A percentile compares a stretch with the other conserved stretches of the same genome.
These are phyloP conservation scores for Matsumyia berberina DNA, from an alignment of 2,888 invertebrate species.

Conservation along the genomic window DNA sequence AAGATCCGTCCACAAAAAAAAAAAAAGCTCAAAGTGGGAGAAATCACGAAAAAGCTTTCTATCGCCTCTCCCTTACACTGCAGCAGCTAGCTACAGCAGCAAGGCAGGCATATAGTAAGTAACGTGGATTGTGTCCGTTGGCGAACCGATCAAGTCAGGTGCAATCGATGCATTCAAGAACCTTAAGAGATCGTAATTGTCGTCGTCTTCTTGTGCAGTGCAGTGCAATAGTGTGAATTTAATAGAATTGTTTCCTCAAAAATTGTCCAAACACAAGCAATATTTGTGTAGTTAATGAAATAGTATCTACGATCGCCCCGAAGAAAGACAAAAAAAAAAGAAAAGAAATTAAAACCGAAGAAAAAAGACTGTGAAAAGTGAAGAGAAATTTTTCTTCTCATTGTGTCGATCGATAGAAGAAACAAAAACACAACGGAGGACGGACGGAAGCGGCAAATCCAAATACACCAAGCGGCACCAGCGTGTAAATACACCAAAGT, in stretches of 20 bases:
- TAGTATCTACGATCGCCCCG: slow-evolving; percentile 42
- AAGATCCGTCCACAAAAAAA: slow-evolving; percentile 17
- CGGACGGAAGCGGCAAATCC: slow-evolving; percentile 50
- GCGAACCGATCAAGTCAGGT: slow-evolving; percentile 71
- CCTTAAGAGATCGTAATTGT: slow-evolving; percentile 41
- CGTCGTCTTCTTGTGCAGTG: background rate
- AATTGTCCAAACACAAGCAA: background rate
- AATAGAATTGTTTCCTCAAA: background rate
- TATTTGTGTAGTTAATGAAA: background rate
- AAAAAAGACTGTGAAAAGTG: slow-evolving; percentile 58
- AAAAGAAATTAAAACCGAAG: slow-evolving; percentile 56
- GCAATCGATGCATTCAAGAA: slow-evolving; percentile 74
- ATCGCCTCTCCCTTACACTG: slow-evolving; percentile 63
- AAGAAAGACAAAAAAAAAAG: slow-evolving; percentile 56
- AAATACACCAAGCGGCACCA: slow-evolving; percentile 62
- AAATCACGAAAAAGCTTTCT: slow-evolving; percentile 71
- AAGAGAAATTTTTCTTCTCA: slow-evolving; percentile 82
- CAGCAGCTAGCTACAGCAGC: slow-evolving; percentile 30
- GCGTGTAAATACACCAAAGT: slow-evolving; percentile 74
- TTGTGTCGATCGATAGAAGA: slow-evolving; percentile 71
- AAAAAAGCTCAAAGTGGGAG: slow-evolving; percentile 71
- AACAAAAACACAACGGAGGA: slow-evolving; percentile 45
- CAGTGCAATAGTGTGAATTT: background rate
- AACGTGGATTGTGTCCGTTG: slow-evolving; percentile 60
- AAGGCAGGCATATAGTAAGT: slow-evolving; percentile 49